Conservation (phyloP, 2,797 vertebrate genomes). For the Phataginus tetradactyla region DNA sequence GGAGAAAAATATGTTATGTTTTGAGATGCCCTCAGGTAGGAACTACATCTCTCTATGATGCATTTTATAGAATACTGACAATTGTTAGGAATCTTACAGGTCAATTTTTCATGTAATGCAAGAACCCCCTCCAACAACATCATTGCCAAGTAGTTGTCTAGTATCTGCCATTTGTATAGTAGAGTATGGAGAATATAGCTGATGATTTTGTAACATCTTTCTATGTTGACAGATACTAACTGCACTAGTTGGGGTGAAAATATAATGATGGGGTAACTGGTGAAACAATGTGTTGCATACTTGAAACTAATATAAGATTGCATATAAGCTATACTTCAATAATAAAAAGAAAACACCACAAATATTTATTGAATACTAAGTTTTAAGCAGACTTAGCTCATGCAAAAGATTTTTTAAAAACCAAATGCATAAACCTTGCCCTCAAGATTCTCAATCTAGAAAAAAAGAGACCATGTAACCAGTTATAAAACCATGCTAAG, state of each 20-base stretch:
- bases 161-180: background rate
- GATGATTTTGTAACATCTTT: too few species aligned
- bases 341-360: background rate
- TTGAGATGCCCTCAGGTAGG: background rate
- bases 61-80: constrained; percentile 37
- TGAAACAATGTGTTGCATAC: too few species aligned
- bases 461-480: background rate
- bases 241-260: too few species aligned
- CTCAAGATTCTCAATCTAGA: constrained; percentile 33
- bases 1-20: background rate
- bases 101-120: constrained; percentile 5
- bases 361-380: background rate
- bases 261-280: too few species aligned
- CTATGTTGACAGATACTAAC: too few species aligned
- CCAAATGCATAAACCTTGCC: background rate
- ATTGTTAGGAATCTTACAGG: background rate
- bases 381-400: background rate
- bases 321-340: too few species aligned
- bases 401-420: background rate
- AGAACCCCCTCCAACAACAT: background rate
- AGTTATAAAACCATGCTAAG: background rate
- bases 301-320: too few species aligned
- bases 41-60: background rate
- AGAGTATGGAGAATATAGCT: too few species aligned
- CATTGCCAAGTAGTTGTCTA: background rate